These are phyloP conservation scores for Sycobia sp. DNA, from an alignment of 1,140 invertebrate species.

Conservation along the genomic window DNA sequence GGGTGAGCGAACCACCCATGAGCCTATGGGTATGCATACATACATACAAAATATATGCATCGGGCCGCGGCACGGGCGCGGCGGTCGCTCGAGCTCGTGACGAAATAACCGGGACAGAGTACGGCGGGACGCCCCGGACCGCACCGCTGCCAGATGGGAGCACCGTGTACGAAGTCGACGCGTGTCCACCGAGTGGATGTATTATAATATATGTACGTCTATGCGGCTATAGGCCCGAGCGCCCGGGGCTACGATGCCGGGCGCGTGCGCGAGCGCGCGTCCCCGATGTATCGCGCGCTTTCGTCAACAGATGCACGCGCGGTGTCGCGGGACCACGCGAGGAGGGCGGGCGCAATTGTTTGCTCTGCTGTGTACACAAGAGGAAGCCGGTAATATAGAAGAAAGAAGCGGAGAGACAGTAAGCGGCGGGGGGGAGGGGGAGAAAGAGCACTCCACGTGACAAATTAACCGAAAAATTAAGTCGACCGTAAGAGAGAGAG, in stretches of 20 bases:
- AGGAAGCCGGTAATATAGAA: too few species aligned
- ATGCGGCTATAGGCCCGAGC: too few species aligned
- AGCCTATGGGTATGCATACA: too few species aligned
- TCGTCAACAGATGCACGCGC: slow-evolving; percentile 26
- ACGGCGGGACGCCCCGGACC: too few species aligned
- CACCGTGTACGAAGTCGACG: too few species aligned
- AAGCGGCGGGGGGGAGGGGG: background rate
- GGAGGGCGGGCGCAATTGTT: background rate
- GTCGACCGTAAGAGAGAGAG: slow-evolving; percentile 42
- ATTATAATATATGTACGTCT: too few species aligned
- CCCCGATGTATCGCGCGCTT: slow-evolving; percentile 14
- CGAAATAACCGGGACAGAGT: slow-evolving; percentile 20
- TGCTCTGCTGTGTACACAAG: too few species aligned
- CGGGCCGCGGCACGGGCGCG: background rate
- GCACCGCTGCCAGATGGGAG: too few species aligned
- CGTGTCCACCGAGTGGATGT: too few species aligned
- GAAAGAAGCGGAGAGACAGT: background rate
- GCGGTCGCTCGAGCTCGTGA: slow-evolving; percentile 6
- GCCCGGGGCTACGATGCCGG: slow-evolving; percentile 31
- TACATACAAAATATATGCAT: too few species aligned
- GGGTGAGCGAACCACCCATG: too few species aligned
- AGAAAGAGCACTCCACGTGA: slow-evolving; percentile 7
- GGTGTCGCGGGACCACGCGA: background rate
- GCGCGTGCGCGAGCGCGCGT: background rate
- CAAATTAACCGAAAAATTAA: slow-evolving; percentile 51